phyloP scores from a whole-genome alignment of 2,797 vertebrate species.

The Gadopsis bispinosus region DNA sequence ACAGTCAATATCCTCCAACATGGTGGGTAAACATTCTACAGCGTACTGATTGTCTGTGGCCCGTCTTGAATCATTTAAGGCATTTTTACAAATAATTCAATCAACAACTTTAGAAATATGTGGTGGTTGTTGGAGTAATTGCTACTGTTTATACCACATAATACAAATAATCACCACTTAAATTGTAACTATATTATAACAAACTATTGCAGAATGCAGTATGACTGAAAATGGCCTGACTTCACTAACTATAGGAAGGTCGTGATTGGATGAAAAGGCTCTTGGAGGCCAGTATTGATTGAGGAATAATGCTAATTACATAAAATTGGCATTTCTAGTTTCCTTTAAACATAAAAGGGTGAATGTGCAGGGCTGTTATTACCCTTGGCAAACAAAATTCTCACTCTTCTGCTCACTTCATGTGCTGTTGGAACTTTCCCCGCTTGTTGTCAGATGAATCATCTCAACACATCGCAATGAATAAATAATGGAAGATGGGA shows the following conservation, averaged over 20 bases:
- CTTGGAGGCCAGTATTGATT: neutral
- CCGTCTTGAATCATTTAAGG: neutral
- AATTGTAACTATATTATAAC: slow-evolving; percentile 2
- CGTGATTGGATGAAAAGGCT: neutral
- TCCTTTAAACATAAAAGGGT: neutral
- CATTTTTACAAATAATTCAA: neutral
- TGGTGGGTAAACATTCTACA: neutral
- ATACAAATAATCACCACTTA: neutral
- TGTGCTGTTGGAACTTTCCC: slow-evolving; percentile 1
- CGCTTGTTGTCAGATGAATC: fast-evolving
- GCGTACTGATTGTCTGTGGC: too few species aligned
- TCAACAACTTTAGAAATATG: neutral
- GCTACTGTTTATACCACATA: neutral
- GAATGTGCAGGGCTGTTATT: neutral
- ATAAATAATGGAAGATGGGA: neutral
- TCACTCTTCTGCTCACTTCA: slow-evolving; percentile 37
- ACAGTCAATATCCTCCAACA: neutral
- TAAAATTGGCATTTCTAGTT: neutral
- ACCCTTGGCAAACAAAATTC: neutral
- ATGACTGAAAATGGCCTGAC: neutral
- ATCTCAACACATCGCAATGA: neutral
- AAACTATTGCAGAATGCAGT: slow-evolving; percentile 1
- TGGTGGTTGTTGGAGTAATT: neutral
- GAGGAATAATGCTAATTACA: neutral
- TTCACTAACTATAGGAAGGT: neutral